These are phyloP conservation scores for Drosophila barbarae DNA, from an alignment of 2,888 invertebrate species.

Conservation along the genomic window DNA sequence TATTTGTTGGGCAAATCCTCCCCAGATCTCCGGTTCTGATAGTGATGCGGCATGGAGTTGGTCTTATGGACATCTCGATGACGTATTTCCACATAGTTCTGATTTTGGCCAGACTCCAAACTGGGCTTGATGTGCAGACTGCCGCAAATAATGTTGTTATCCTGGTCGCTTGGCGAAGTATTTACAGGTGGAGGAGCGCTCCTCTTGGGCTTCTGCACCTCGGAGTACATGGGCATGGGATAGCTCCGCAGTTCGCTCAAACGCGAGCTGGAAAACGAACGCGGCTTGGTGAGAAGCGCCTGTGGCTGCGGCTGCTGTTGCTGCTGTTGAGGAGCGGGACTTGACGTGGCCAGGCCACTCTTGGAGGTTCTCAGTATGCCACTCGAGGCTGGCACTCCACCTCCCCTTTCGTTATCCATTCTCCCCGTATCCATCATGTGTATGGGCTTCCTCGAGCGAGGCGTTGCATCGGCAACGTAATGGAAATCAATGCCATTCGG, in stretches of 20 bases:
- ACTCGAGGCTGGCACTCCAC: constrained; percentile 54
- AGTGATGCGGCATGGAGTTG: constrained; percentile 79
- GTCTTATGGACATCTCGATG: constrained; percentile 74
- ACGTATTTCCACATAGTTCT: constrained; percentile 75
- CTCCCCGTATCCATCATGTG: constrained; percentile 81
- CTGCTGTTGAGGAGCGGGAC: constrained; percentile 81
- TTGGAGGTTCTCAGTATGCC: constrained; percentile 76
- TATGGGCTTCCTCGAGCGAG: constrained; percentile 87
- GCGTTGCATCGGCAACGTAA: constrained; percentile 86
- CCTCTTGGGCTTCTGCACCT: constrained; percentile 76
- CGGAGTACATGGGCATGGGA: constrained; percentile 77
- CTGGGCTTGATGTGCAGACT: constrained; percentile 77
- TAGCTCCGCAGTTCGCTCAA: constrained; percentile 69
- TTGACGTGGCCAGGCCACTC: constrained; percentile 80
- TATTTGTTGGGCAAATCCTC: constrained; percentile 77
- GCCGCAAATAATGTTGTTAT: constrained; percentile 74
- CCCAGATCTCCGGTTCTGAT: constrained; percentile 71
- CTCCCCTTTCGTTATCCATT: constrained; percentile 13
- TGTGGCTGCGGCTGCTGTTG: constrained; percentile 73
- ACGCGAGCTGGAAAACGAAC: constrained; percentile 77
- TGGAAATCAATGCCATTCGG: constrained; percentile 81
- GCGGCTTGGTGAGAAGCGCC: constrained; percentile 62
- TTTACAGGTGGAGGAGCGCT: constrained; percentile 27
- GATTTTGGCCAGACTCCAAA: constrained; percentile 54
- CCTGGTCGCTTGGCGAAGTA: constrained; percentile 41